These are phyloP conservation scores for Phrynocephalus forsythii DNA, from an alignment of 2,797 vertebrate species.

Conservation along the genomic window DNA sequence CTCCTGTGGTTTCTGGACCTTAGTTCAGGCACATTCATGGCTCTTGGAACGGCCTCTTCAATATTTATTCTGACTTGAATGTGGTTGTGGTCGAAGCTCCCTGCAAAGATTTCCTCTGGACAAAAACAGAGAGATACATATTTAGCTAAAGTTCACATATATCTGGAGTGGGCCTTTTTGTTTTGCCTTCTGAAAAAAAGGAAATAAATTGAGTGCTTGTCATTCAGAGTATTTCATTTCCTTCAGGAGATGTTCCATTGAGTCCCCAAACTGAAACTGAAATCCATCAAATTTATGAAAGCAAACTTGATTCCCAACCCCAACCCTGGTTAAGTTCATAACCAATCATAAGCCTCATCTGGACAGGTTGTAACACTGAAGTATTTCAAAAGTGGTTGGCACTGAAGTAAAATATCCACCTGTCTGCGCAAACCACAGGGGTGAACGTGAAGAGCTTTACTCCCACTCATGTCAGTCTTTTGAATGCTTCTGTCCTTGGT, in stretches of 20 bases:
- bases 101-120: slow-evolving; percentile 7
- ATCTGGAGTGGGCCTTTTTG: not conserved
- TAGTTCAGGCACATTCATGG: slow-evolving; percentile 11
- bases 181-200: not conserved
- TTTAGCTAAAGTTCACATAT: not conserved
- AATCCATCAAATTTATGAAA: not conserved
- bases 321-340: not conserved
- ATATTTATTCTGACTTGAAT: slow-evolving; percentile 26
- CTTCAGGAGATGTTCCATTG: not conserved
- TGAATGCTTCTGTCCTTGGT: slow-evolving; percentile 7
- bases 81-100: slow-evolving; percentile 8
- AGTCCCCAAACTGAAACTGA: not conserved
- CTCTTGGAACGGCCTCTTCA: slow-evolving; percentile 1
- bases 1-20: slow-evolving; percentile 31
- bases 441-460: not conserved
- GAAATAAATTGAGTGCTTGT: not conserved
- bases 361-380: not conserved
- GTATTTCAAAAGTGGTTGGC: not conserved
- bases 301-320: not conserved
- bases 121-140: not conserved
- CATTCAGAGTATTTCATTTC: not conserved
- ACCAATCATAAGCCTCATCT: not conserved
- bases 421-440: not conserved
- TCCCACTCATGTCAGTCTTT: slow-evolving; percentile 22
- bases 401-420: slow-evolving; percentile 22